Evolutionary conservation across 2,797 vertebrate genomes (phyloP).

Genomic region (Neosilurus mollespiculum): DNA sequence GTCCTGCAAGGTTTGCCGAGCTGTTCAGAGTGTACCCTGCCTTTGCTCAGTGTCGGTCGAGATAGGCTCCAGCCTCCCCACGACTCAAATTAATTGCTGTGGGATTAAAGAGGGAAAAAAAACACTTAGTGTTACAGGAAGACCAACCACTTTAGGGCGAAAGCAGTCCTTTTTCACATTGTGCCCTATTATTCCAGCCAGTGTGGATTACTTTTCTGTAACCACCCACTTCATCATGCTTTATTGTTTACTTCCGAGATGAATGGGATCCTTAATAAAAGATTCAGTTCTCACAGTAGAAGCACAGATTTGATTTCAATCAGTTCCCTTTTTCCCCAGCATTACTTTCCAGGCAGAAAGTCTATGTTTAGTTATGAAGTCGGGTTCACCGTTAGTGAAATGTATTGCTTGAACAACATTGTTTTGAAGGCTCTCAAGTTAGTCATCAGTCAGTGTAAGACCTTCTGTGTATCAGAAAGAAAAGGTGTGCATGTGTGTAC

Average conservation of each 20-base stretch:
- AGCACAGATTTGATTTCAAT: conserved; percentile 20
- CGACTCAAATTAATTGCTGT: not conserved
- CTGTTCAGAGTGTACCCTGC: no score
- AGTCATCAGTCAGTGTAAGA: conserved; percentile 1
- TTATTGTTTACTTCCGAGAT: not conserved
- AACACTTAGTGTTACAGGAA: not conserved
- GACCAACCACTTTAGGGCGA: not conserved
- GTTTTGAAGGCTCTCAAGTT: not conserved
- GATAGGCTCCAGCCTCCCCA: no score
- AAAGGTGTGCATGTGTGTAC: conserved; percentile 28
- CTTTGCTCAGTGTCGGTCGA: no score
- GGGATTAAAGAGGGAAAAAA: not conserved
- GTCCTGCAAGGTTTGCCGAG: no score
- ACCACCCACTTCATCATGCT: not conserved
- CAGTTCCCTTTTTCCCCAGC: not conserved
- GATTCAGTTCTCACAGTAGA: not conserved
- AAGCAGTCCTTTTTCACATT: not conserved
- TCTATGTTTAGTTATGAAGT: conserved; percentile 18
- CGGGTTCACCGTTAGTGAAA: conserved; percentile 5
- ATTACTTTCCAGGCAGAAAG: not conserved
- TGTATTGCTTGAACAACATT: conserved; percentile 35
- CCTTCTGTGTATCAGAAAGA: conserved; percentile 1
- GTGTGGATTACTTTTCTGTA: not conserved
- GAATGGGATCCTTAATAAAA: not conserved
- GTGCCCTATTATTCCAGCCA: not conserved